These are phyloP conservation scores for Maconellicoccus hirsutus DNA, from an alignment of 1,140 invertebrate species.

Conservation along the genomic window DNA sequence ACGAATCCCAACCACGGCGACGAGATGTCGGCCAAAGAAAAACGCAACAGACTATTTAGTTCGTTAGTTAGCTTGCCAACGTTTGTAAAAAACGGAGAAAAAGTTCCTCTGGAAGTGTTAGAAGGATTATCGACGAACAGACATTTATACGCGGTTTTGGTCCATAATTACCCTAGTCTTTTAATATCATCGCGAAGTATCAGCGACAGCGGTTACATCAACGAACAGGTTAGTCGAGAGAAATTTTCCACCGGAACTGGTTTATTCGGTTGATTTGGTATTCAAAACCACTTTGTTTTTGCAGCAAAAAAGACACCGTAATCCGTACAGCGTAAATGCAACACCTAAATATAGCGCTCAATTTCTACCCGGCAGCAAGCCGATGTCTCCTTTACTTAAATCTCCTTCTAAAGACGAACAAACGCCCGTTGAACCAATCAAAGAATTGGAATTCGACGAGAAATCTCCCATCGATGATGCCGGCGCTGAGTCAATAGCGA, in stretches of 20 bases:
- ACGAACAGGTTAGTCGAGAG: conserved; percentile 36
- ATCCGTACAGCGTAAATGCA: neutral
- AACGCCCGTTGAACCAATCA: neutral
- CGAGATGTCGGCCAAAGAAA: conserved; percentile 13
- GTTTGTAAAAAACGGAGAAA: conserved; percentile 53
- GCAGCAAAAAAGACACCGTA: conserved; percentile 20
- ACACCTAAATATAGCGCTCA: conserved; percentile 15
- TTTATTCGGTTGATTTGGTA: neutral
- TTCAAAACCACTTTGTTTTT: neutral
- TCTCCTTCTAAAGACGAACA: neutral
- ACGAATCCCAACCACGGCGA: neutral
- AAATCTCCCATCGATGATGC: neutral
- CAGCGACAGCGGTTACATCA: conserved; percentile 45
- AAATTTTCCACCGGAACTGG: no score
- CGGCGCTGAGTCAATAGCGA: neutral
- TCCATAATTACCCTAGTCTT: conserved; percentile 59
- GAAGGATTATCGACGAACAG: conserved; percentile 51
- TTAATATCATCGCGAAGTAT: conserved; percentile 48
- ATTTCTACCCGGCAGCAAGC: neutral
- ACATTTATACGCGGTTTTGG: conserved; percentile 52
- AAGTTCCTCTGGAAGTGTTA: conserved; percentile 40
- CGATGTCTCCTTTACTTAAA: neutral
- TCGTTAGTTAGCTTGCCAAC: conserved; percentile 56
- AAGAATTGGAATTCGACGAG: neutral
- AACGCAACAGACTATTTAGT: conserved; percentile 20